Conservation (phyloP, 1,140 invertebrate genomes). For the Pseudobourletiella spinata region DNA sequence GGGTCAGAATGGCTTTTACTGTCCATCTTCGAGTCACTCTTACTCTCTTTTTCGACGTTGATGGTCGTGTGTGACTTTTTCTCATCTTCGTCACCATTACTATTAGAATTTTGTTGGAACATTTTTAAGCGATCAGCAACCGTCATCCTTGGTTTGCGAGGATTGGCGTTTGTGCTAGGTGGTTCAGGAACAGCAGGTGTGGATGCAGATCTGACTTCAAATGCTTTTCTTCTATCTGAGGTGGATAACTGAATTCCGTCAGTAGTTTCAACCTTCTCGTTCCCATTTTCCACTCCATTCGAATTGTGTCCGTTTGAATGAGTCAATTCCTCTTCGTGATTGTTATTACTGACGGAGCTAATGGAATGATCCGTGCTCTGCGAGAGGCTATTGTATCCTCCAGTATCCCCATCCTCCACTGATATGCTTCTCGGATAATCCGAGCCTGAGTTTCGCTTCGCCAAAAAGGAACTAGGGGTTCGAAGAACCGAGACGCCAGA, state of each 20-base stretch:
- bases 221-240: constrained; percentile 59
- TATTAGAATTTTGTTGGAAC: constrained; percentile 46
- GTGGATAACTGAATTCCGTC: constrained; percentile 55
- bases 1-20: too few relatives aligned
- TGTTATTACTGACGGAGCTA: constrained; percentile 11
- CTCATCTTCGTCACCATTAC: not conserved
- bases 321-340: constrained; percentile 6
- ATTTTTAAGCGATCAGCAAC: constrained; percentile 66
- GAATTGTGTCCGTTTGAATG: constrained; percentile 9
- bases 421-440: constrained; percentile 19
- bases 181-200: not conserved
- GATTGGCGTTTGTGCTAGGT: not conserved
- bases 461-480: constrained; percentile 34
- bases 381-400: not conserved
- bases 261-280: constrained; percentile 21
- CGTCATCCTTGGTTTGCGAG: constrained; percentile 41
- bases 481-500: constrained; percentile 16
- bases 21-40: not conserved
- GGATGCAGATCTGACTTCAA: constrained; percentile 43
- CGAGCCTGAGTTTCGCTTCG: constrained; percentile 18
- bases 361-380: not conserved
- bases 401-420: constrained; percentile 11
- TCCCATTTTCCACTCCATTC: constrained; percentile 18
- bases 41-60: not conserved
- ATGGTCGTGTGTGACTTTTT: not conserved